These are phyloP conservation scores for Teleopsis dalmanni DNA, from an alignment of 1,140 invertebrate species.

Conservation along the genomic window DNA sequence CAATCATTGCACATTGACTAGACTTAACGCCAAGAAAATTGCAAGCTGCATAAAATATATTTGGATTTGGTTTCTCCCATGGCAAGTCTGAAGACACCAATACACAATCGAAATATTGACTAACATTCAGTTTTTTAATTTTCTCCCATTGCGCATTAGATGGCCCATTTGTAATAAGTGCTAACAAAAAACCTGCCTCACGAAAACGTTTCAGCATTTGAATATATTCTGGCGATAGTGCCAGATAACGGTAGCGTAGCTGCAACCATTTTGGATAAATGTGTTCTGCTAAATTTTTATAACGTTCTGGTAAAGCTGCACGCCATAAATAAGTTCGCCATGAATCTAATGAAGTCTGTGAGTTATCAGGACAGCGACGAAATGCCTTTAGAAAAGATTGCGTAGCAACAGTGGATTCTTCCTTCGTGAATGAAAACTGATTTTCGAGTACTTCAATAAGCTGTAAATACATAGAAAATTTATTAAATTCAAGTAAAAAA, in stretches of 20 bases:
- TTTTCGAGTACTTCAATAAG: conserved; percentile 59
- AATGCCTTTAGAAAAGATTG: conserved; percentile 63
- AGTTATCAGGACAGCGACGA: conserved; percentile 69
- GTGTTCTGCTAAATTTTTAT: conserved; percentile 60
- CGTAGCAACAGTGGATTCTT: conserved; percentile 54
- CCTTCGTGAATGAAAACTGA: conserved; percentile 57
- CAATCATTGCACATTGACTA: conserved; percentile 72
- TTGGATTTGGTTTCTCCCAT: conserved; percentile 73
- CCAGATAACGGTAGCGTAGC: conserved; percentile 64
- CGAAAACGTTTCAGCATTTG: conserved; percentile 53
- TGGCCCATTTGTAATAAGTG: conserved; percentile 75
- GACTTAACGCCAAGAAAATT: conserved; percentile 62
- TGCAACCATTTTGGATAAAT: conserved; percentile 68
- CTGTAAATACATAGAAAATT: too few relatives aligned
- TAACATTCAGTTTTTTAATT: conserved; percentile 57
- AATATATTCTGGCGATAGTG: conserved; percentile 56
- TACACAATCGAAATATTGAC: conserved; percentile 68
- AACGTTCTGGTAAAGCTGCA: conserved; percentile 64
- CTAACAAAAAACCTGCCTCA: conserved; percentile 62
- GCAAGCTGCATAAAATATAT: conserved; percentile 72
- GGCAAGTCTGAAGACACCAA: conserved; percentile 73
- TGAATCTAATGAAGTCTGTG: conserved; percentile 57
- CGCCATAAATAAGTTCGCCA: conserved; percentile 71
- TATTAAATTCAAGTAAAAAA: conserved; percentile 16
- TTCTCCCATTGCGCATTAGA: conserved; percentile 83